These are phyloP conservation scores for Bergia sp. DNA, from an alignment of 92 coral and sea anemone genomes.

Conservation along the genomic window DNA sequence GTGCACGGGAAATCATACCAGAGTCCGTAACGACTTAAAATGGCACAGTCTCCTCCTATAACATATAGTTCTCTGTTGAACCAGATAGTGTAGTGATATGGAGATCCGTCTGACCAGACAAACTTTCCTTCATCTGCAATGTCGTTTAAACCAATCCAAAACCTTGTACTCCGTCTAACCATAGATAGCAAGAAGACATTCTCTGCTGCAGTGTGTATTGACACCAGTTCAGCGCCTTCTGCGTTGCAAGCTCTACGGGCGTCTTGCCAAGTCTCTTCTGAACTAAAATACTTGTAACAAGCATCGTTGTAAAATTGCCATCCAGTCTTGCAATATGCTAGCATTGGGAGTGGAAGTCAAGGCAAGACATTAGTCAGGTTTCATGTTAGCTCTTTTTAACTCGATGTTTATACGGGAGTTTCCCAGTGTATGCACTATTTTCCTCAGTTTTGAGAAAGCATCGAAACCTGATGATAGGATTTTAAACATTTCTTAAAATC, in stretches of 20 bases:
- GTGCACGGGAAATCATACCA: not conserved
- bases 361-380: too few species aligned
- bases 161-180: not conserved
- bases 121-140: not conserved
- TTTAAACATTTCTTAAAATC: too few species aligned
- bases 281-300: not conserved
- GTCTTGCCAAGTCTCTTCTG: not conserved
- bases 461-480: too few species aligned
- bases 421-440: too few species aligned
- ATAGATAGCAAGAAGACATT: not conserved
- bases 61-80: not conserved
- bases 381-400: too few species aligned
- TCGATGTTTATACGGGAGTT: too few species aligned
- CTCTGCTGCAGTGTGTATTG: not conserved
- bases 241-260: not conserved
- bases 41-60: not conserved
- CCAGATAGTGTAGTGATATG: not conserved
- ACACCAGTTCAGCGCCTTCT: conserved; percentile 9
- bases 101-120: not conserved
- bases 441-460: too few species aligned
- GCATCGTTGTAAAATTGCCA: not conserved
- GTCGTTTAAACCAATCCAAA: conserved; percentile 11
- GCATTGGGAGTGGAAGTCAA: too few species aligned
- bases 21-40: not conserved
- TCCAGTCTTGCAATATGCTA: not conserved